Evolutionary conservation across 2,797 vertebrate species (phyloP), one percentile per base, ranked within the genome.

Genomic region (Lagorchestes hirsutus): DNA sequence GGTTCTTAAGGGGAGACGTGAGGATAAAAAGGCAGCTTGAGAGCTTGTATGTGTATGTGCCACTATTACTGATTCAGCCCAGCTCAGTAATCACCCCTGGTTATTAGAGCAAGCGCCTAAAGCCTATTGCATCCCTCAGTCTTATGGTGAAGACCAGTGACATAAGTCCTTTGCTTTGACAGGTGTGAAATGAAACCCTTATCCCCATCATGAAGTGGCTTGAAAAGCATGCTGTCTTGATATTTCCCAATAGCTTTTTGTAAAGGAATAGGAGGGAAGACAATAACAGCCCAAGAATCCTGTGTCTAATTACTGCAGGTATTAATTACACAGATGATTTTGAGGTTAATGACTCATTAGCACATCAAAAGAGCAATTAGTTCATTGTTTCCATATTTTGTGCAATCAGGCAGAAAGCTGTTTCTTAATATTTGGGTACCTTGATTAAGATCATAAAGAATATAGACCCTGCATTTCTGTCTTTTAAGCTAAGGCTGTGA

Each of bases 301-400:
- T 31, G 10, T 55, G 11, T 82, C 91, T 87, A 92, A 58, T 92
- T 92, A 92, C 91, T 50, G 91, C 56, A 74, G 94, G 93, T 95
- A 92, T 91, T 95, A 96, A 95, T 96, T 94, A 93, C 87, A 90
- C 96, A 95, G 95, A 92, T 96, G 92, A 52, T 91, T 93, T 55
- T 91, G 74, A 95, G 94, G 91, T 92, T 96, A 97, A 96, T 59
- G 95, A 93, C 54, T 95, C 94, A 55, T 97, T 97, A 93, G 56
- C 95, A 92, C 55, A 91, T 90, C 50, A 94, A 59, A 92, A 92
- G 91, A 94, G 90, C 93, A 94, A 62, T 93, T 74, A 93, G 56
- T 90, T 93, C 40, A 59, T 67, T 93, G 95, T 94, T 95, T 74
- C 93, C 54, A 13, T 91, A 50, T 92, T 90, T 91, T 58, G 46